Conservation (phyloP, 2,113 vertebrate genomes). For the Eublepharis macularius region DNA sequence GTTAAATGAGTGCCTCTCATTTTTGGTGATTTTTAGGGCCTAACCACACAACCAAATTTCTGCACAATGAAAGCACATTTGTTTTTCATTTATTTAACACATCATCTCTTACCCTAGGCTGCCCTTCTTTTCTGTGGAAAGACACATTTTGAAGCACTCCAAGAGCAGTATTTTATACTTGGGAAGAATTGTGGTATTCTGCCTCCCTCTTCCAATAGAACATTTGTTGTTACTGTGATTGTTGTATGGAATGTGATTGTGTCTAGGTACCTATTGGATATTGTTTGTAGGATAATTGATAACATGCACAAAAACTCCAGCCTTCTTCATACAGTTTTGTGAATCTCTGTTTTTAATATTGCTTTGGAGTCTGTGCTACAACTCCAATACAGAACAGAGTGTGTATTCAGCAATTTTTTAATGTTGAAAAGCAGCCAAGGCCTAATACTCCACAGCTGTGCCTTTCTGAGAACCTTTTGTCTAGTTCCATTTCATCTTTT, state of each 20-base stretch:
- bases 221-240: not conserved
- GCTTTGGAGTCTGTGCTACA: not conserved
- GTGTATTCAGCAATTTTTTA: not conserved
- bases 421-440: not conserved
- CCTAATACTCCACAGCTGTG: not conserved
- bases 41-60: not conserved
- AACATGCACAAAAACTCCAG: no score
- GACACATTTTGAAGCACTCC: not conserved
- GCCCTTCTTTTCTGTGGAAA: not conserved
- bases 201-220: no score
- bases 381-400: not conserved
- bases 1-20: conserved; percentile 18
- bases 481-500: not conserved
- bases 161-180: not conserved
- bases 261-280: no score
- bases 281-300: no score
- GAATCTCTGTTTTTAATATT: not conserved
- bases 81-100: not conserved
- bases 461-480: not conserved
- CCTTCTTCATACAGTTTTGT: not conserved
- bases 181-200: not conserved
- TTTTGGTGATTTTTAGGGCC: not conserved
- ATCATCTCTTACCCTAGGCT: not conserved
- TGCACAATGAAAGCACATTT: not conserved
- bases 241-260: not conserved